phyloP scores from a whole-genome alignment of 92 coral and sea anemone genomes.

The Isaurus tuberculatus region DNA sequence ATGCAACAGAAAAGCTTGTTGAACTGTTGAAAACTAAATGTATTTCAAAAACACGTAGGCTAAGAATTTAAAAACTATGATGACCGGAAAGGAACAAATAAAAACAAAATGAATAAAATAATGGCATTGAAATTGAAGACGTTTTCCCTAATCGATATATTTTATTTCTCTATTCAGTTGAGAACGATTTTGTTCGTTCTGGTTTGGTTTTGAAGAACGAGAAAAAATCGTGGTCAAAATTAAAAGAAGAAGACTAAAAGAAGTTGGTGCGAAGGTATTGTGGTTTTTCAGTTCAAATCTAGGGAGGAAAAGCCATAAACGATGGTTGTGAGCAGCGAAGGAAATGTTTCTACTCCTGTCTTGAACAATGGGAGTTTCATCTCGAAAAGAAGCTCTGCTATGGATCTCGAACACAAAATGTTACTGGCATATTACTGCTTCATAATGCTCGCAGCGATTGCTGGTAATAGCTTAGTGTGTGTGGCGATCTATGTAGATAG shows the following conservation, averaged over 20 bases:
- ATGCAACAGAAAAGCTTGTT: not conserved
- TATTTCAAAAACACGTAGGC: not conserved
- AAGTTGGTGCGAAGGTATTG: not conserved
- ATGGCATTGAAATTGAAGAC: not conserved
- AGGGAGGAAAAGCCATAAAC: not conserved
- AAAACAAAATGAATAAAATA: not conserved
- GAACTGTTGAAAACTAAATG: not conserved
- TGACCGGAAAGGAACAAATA: not conserved
- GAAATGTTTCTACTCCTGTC: not conserved
- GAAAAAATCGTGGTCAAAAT: not conserved
- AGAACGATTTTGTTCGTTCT: not conserved
- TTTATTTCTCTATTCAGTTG: constrained; percentile 11
- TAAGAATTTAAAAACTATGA: not conserved
- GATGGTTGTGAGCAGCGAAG: constrained; percentile 1
- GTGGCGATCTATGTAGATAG: constrained; percentile 83
- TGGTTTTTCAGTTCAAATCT: not conserved
- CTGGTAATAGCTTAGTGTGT: constrained; percentile 87
- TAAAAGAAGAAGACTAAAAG: not conserved
- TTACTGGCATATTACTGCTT: constrained; percentile 65
- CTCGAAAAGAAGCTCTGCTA: not conserved
- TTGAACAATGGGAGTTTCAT: not conserved
- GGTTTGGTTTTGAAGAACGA: not conserved
- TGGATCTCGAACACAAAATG: constrained; percentile 36
- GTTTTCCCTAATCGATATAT: not conserved
- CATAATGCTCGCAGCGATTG: constrained; percentile 73